phyloP scores from a whole-genome alignment of 2,113 vertebrate genomes.

The Nothocercus julius region DNA sequence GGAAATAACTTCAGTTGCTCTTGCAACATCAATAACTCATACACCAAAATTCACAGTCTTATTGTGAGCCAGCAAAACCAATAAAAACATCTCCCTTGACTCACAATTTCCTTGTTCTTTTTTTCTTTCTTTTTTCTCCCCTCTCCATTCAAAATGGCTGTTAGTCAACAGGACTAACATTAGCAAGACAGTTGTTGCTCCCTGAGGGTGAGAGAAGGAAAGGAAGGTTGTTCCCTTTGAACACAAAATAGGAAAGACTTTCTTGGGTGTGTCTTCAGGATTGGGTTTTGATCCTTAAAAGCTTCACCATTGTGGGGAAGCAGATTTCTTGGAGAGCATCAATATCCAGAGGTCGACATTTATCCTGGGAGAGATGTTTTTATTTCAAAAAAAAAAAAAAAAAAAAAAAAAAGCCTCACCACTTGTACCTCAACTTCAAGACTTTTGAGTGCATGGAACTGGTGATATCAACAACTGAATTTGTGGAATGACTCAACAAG shows the following conservation, averaged over 20 bases:
- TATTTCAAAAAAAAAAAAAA: no score
- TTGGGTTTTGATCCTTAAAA: neutral
- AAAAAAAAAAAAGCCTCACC: neutral
- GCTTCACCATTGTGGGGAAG: neutral
- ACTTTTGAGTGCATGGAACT: neutral
- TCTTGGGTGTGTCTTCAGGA: neutral
- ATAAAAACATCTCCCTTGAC: no score
- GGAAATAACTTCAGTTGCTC: neutral
- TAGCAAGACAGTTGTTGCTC: conserved; percentile 4
- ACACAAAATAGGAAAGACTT: neutral
- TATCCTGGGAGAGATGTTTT: neutral
- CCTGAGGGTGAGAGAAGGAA: neutral
- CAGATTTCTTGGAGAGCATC: neutral
- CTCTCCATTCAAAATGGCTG: neutral
- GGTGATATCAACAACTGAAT: neutral
- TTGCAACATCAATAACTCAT: neutral
- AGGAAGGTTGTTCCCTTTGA: neutral
- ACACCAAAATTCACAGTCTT: neutral
- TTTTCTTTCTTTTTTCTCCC: neutral
- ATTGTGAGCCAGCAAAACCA: neutral
- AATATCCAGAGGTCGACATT: neutral
- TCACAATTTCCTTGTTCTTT: conserved; percentile 17
- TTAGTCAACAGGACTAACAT: conserved; percentile 13
- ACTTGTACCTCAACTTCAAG: neutral
- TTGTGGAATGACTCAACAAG: neutral